Evolutionary conservation across 2,113 vertebrate species (phyloP), one percentile per base, ranked within the genome.

Genomic region (Morone chrysops): DNA sequence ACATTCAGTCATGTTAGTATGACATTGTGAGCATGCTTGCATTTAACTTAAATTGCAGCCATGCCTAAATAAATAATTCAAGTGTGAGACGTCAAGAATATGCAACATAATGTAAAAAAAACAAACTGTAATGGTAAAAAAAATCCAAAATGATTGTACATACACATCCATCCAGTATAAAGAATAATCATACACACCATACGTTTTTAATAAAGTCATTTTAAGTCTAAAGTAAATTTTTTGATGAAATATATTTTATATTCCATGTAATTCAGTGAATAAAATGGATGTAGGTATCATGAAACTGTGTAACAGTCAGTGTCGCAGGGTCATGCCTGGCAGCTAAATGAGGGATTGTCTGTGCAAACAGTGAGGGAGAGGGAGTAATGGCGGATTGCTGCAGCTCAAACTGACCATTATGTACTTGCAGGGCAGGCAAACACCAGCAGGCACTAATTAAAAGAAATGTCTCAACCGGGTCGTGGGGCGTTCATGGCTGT

Each of bases 371-470:
- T 45, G 65, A 79, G 53, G n/a, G 43, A 82, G 54, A 76, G 76
- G 74, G 62, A 75, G 80, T 83, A 75, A 79, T 80, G 40, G 61
- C 40, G 3, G 70, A 48, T 6, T 81, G 72, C 50, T 80, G 68
- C 62, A 65, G 61, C 41, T 54, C 70, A 77, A 70, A 80, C 75
- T 85, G 77, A 86, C 78, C 83, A 83, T 88, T 82, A 72, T 86
- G 78, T 62, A 59, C 63, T 62, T 25, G 71, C 16, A 74, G 53
- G 59, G 73, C 48, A 59, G 65, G 31, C 16, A 59, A 66, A 85
- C 78, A 89, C 59, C 74, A 75, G 74, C 51, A 70, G 59, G 41
- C 61, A n/a, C 61, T 75, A 85, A 90, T 88, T 89, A 70, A 76
- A 88, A 68, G 50, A 82, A 75, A 56, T 8, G 13, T 75, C 50